These are phyloP conservation scores for Promerops cafer DNA, from an alignment of 2,113 vertebrate species.

Conservation along the genomic window DNA sequence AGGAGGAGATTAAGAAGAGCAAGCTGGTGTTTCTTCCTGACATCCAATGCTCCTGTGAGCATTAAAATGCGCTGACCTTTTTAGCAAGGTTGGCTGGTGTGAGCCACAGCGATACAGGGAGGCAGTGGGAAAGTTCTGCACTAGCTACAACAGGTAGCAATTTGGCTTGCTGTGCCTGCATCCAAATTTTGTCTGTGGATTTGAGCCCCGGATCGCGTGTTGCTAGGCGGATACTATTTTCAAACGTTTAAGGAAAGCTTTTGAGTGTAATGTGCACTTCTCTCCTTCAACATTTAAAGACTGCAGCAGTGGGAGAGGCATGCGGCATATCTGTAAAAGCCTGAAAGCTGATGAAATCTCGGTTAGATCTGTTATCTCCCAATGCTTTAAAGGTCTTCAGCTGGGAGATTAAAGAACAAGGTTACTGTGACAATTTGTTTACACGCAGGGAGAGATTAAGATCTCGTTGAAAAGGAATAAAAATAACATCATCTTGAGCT, in stretches of 20 bases:
- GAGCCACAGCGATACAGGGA: neutral
- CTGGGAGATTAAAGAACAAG: conserved; percentile 82
- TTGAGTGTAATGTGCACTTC: conserved; percentile 53
- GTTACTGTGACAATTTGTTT: conserved; percentile 86
- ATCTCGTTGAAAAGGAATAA: conserved; percentile 87
- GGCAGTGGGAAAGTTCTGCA: neutral
- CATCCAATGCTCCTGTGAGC: neutral
- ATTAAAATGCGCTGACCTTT: neutral
- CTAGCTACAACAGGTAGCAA: neutral
- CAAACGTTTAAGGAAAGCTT: conserved; percentile 57
- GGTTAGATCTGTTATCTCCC: conserved; percentile 78
- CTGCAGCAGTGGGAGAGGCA: conserved; percentile 50
- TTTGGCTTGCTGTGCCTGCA: conserved; percentile 2
- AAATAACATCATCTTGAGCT: conserved; percentile 86
- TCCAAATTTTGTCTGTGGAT: neutral
- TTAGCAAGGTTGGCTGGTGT: neutral
- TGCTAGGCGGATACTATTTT: conserved; percentile 28
- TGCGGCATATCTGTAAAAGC: conserved; percentile 52
- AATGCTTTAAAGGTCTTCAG: conserved; percentile 76
- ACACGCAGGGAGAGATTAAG: conserved; percentile 83
- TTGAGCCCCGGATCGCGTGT: neutral
- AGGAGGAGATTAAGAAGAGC: neutral
- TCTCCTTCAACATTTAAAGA: conserved; percentile 65
- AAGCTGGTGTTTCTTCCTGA: neutral
- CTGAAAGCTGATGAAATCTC: conserved; percentile 75